Percentiles rank a stretch among this genome's conserved stretches.
These are phyloP conservation scores for Vanessa tameamea DNA, from an alignment of 1,140 invertebrate species.

Conservation along the genomic window DNA sequence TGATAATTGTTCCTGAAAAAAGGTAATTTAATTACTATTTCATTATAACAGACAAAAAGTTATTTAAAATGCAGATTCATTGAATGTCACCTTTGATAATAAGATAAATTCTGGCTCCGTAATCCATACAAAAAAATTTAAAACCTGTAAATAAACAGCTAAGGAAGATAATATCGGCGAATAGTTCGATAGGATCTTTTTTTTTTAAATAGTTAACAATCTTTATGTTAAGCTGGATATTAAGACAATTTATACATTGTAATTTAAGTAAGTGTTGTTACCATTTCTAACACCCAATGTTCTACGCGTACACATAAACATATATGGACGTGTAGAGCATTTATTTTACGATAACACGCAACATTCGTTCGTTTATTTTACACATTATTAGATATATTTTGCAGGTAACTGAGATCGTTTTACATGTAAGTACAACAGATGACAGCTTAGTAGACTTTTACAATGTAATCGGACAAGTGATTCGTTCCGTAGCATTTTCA, in stretches of 20 bases:
- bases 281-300: not conserved
- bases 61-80: too few species aligned
- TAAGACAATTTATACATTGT: not conserved
- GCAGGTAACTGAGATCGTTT: not conserved
- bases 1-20: too few species aligned
- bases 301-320: not conserved
- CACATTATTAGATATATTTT: slow-evolving; percentile 1
- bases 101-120: too few species aligned
- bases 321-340: slow-evolving; percentile 1
- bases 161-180: too few species aligned
- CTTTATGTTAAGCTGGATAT: not conserved
- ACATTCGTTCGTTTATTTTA: slow-evolving; percentile 4
- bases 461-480: not conserved
- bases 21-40: too few species aligned
- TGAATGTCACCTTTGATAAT: too few species aligned
- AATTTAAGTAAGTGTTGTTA: not conserved
- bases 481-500: too few species aligned
- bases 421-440: not conserved
- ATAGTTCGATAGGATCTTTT: too few species aligned
- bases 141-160: too few species aligned
- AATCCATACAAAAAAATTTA: too few species aligned
- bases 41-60: too few species aligned
- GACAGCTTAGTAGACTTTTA: not conserved
- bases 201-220: too few species aligned
- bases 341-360: not conserved